These are phyloP conservation scores for Perca schrenkii DNA, from an alignment of 2,113 vertebrate genomes.

Conservation along the genomic window DNA sequence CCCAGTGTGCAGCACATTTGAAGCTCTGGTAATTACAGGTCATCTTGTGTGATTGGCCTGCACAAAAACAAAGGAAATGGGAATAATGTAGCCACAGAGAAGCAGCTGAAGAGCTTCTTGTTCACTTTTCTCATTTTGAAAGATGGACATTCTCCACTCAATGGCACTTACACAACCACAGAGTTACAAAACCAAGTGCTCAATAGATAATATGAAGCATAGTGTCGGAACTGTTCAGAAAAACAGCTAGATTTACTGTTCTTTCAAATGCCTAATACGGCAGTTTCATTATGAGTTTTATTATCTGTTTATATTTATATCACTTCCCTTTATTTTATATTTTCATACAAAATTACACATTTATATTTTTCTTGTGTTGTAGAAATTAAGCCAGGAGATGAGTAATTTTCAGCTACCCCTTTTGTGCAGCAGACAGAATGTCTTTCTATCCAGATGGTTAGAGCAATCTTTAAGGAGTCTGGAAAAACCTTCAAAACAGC, in stretches of 20 bases:
- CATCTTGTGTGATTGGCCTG: conserved; percentile 56
- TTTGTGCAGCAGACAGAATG: too few species aligned
- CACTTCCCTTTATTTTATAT: neutral
- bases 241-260: neutral
- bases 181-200: neutral
- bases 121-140: conserved; percentile 25
- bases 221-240: neutral
- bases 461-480: too few species aligned
- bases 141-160: neutral
- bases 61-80: conserved; percentile 48
- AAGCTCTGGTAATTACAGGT: conserved; percentile 47
- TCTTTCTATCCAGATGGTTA: too few species aligned
- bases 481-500: too few species aligned
- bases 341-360: too few species aligned
- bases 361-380: too few species aligned
- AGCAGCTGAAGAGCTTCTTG: conserved; percentile 22
- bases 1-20: neutral
- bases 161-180: neutral
- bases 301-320: neutral
- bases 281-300: neutral
- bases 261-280: neutral
- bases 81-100: conserved; percentile 24
- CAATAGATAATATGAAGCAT: neutral
- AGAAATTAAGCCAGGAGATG: too few species aligned
- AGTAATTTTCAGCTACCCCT: too few species aligned